Base-by-base conservation (phyloP, 2,888 invertebrate species). In the Odiellus spinosus region DNA sequence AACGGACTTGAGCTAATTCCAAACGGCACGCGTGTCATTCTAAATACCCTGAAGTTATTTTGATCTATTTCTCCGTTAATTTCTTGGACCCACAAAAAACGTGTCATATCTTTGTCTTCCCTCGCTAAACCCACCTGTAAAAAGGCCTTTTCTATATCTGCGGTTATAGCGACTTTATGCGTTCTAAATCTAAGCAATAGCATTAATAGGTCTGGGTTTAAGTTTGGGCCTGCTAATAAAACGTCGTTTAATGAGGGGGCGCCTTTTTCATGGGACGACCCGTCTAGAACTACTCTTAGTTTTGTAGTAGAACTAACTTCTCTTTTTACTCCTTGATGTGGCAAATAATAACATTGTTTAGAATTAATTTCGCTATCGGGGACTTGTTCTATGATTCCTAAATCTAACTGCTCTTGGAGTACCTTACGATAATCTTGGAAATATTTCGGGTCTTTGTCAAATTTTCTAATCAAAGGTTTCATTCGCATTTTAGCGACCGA, bases 151-250 rank as follows among this genome's bases (percentile, higher is more conserved):
- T 50, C 42, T 14, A 47, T 46, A 38, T 51, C 48, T 19, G 40
- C 44, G 17, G 20, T 46, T 39, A 51, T 41, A 11, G 49, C 49
- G 2, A 47, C 10, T 26, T 34, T 38, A 35, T 52, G 41, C 11
- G 36, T 61, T 34, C 44, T 32, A n/a, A 50, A 44, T 18, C 17
- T 21, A 8, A 42, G 21, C 21, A 49, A 41, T 12, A 38, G 42
- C n/a, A 6, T 32, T 1, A 42, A 15, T 38, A 49, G 32, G 19
- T 38, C 42, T 1, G 46, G 44, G 15, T 42, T 36, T 26, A 45
- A 40, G 20, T 48, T 36, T 11, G 45, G 45, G 18, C 45, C 45
- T 17, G 15, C 19, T 3, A 26, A 33, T 34, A 48, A 39, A 18
- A 33, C 40, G 18, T 47, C 34, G 34, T 50, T 50, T 19, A 50